Conservation (phyloP, 2,797 vertebrate genomes). For the Cryptoblepharus egeriae region DNA sequence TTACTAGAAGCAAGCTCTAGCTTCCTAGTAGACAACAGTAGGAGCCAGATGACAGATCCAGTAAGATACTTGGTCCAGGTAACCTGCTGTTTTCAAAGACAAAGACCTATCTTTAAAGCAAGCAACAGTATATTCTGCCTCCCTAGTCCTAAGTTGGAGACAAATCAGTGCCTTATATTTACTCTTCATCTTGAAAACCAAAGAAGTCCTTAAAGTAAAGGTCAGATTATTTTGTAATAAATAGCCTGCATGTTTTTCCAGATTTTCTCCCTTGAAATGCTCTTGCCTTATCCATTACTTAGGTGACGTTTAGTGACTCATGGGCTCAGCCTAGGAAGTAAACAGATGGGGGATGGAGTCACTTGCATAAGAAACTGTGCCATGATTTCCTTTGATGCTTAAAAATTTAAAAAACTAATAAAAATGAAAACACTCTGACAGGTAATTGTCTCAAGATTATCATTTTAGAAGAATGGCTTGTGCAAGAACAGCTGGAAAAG, state of each 20-base stretch:
- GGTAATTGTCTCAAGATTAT: not conserved
- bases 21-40: conserved; percentile 24
- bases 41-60: conserved; percentile 53
- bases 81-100: conserved; percentile 14
- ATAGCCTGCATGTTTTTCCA: conserved; percentile 58
- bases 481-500: not conserved
- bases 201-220: not conserved
- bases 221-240: conserved; percentile 51
- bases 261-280: conserved; percentile 61
- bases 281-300: conserved; percentile 64
- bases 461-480: not conserved
- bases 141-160: not conserved
- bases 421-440: not conserved
- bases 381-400: not conserved
- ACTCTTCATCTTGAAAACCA: not conserved
- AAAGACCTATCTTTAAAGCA: not conserved
- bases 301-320: conserved; percentile 63
- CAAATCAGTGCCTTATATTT: not conserved
- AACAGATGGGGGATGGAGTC: conserved; percentile 48
- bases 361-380: conserved; percentile 29
- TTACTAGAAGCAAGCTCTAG: not conserved
- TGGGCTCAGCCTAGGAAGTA: conserved; percentile 61
- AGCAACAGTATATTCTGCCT: conserved; percentile 38
- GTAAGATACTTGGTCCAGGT: conserved; percentile 8
- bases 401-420: conserved; percentile 2